Base-by-base conservation (phyloP, 2,113 vertebrate species). In the Oxyruncus cristatus region DNA sequence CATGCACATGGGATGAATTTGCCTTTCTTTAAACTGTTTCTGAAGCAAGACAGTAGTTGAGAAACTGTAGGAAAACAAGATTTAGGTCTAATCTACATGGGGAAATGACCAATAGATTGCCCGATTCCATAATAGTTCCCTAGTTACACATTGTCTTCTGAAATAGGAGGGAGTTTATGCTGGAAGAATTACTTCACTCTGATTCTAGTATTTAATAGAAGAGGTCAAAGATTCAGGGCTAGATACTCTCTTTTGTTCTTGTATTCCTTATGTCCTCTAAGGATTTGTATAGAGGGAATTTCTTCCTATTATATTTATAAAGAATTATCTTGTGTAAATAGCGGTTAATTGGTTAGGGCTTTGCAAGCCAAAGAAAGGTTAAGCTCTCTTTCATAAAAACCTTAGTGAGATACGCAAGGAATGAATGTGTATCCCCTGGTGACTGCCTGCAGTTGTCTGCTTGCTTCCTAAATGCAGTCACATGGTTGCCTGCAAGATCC, bases 301-400 rank as follows among this genome's bases (percentile, higher is more conserved):
- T 73, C 82, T 88, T 91, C 71, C 20, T 66, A n/a, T 62, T 49
- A 85, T 20, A 92, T 79, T 68, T 88, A 42, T 42, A 62, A 87
- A 89, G 65, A 92, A 91, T 91, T 85, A 81, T 52, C 66, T 92
- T 89, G 67, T 41, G 68, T 80, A 82, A 96, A 77, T n/a, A 92
- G 32, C 14, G 50, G 74, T 58, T 93, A 84, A 85, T 68, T 80
- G 39, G 15, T 79, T 82, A 90, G 85, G 71, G 39, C 44, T 66
- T 53, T 75, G 35, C 65, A 82, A 97, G 53, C 39, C 91, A 82
- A 63, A 90, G 83, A 77, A 87, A 94, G 58, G 47, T 93, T 92
- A 94, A 86, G 52, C 15, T 93, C 65, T 76, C 62, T 89, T 87
- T 53, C 76, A 88, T 37, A 71, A 86, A 92, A 92, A 52, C 11